These are phyloP conservation scores for Notodonta dromedarius DNA, from an alignment of 2,888 invertebrate species.

Conservation along the genomic window DNA sequence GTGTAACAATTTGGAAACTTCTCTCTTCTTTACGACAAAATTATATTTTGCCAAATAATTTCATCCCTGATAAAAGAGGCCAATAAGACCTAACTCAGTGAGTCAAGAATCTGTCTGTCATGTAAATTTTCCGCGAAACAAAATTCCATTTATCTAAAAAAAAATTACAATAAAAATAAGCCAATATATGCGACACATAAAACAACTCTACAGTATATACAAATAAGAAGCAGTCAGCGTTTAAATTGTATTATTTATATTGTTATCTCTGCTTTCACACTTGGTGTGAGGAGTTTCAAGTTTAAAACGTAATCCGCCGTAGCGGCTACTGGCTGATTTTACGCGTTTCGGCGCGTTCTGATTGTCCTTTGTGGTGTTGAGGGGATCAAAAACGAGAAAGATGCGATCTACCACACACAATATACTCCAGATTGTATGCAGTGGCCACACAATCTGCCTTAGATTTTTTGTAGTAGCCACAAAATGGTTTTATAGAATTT, in stretches of 20 bases:
- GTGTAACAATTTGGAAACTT: too few species aligned
- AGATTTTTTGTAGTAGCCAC: background rate
- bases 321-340: constrained; percentile 51
- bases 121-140: too few species aligned
- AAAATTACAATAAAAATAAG: too few species aligned
- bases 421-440: background rate
- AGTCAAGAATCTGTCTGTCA: too few species aligned
- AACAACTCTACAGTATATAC: background rate
- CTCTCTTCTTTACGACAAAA: too few species aligned
- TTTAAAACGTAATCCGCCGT: constrained; percentile 42
- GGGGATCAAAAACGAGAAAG: constrained; percentile 21
- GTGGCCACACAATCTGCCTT: background rate
- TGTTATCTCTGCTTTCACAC: constrained; percentile 39
- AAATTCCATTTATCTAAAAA: too few species aligned
- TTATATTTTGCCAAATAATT: too few species aligned
- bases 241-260: constrained; percentile 16
- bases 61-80: too few species aligned
- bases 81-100: too few species aligned
- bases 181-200: too few species aligned
- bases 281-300: constrained; percentile 34
- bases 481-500: background rate
- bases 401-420: background rate
- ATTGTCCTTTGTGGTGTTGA: constrained; percentile 38
- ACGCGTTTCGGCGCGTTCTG: constrained; percentile 40
- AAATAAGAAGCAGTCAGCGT: constrained; percentile 9